Conservation (phyloP, 1,140 invertebrate species). For the Drosophila bocqueti region DNA sequence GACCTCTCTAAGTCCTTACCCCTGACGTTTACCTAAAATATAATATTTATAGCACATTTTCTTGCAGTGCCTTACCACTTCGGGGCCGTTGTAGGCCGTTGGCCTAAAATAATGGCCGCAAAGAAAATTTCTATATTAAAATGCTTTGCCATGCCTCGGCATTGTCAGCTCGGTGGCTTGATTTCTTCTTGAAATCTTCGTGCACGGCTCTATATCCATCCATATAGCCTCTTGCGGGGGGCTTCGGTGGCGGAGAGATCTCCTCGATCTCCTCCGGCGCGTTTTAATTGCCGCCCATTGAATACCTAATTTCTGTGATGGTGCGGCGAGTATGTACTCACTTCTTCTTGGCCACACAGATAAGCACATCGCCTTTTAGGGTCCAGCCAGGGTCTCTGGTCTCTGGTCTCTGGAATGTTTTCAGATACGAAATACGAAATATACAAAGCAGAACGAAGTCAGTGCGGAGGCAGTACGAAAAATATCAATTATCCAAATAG, state of each 20-base stretch:
- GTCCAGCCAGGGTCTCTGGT: slow-evolving; percentile 10
- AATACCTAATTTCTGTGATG: slow-evolving; percentile 42
- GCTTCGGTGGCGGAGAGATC: slow-evolving; percentile 22
- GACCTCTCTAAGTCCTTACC: not conserved
- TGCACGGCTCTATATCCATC: slow-evolving; percentile 21
- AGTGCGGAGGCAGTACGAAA: not conserved
- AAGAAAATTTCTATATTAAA: slow-evolving; percentile 83
- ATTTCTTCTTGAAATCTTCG: slow-evolving; percentile 57
- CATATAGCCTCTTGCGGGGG: not conserved
- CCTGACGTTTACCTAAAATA: not conserved
- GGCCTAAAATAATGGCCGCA: slow-evolving; percentile 77
- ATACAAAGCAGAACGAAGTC: not conserved
- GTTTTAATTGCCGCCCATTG: slow-evolving; percentile 53
- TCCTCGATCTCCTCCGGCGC: slow-evolving; percentile 43
- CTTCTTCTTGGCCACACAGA: slow-evolving; percentile 21
- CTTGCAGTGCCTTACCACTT: slow-evolving; percentile 11
- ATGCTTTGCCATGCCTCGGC: slow-evolving; percentile 77
- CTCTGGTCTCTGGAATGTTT: not conserved
- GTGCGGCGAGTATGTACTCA: not conserved
- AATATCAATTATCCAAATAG: slow-evolving; percentile 10
- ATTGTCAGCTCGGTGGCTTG: slow-evolving; percentile 38
- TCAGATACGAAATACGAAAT: slow-evolving; percentile 12
- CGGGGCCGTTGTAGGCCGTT: slow-evolving; percentile 81
- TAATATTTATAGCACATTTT: not conserved
- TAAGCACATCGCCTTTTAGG: slow-evolving; percentile 45